phyloP scores from a whole-genome alignment of 2,888 invertebrate genomes.

The Hypercompe scribonia region DNA sequence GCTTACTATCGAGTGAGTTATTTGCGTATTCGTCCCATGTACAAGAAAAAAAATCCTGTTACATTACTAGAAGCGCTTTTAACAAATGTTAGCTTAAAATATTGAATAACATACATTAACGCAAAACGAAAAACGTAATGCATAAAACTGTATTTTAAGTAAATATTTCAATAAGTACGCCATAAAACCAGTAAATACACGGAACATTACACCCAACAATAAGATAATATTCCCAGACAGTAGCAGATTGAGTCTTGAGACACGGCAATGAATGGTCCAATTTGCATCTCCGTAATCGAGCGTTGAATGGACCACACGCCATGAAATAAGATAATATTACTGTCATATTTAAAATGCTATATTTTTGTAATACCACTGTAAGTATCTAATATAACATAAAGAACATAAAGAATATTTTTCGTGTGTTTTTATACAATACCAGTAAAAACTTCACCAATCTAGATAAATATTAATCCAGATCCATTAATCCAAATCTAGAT shows the following conservation, averaged over 20 bases:
- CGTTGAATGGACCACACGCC: slow-evolving; percentile 77
- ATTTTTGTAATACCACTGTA: slow-evolving; percentile 35
- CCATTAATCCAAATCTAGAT: no score
- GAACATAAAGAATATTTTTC: background rate
- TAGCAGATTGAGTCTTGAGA: slow-evolving; percentile 49
- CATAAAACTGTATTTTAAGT: background rate
- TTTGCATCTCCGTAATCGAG: slow-evolving; percentile 81
- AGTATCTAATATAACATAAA: background rate
- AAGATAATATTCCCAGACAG: slow-evolving; percentile 69
- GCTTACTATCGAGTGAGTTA: background rate
- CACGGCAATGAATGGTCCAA: slow-evolving; percentile 79
- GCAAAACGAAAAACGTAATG: background rate
- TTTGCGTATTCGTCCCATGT: background rate
- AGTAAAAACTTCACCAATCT: background rate
- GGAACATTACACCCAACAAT: slow-evolving; percentile 59
- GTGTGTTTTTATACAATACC: no score
- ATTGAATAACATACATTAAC: background rate
- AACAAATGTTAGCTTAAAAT: background rate
- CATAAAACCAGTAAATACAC: slow-evolving; percentile 44
- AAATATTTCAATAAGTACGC: slow-evolving; percentile 19
- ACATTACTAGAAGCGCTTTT: background rate
- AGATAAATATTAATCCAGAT: no score
- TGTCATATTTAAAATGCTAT: slow-evolving; percentile 44
- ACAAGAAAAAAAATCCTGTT: background rate
- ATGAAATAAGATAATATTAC: slow-evolving; percentile 78